A percentile compares a stretch with the other conserved stretches of the same genome.
Conservation (phyloP, 2,113 vertebrate genomes). For the Cepphus grylle region DNA sequence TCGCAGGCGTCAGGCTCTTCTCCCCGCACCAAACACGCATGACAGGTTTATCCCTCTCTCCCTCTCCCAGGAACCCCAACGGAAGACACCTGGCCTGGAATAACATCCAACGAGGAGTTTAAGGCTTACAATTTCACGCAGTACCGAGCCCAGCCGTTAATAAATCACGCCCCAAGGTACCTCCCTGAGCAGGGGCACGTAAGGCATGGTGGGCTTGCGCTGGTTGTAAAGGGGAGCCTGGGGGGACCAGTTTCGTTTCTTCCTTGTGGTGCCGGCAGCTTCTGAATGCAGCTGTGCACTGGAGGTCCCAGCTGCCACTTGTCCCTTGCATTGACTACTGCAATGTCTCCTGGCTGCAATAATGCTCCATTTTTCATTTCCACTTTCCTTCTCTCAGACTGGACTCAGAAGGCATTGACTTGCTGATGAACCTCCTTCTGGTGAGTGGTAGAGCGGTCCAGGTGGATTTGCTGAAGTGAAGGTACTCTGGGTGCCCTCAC, state of each 20-base stretch:
- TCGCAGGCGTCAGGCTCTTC: fast-evolving
- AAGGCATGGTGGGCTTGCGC: background rate
- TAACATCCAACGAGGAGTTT: conserved; percentile 85
- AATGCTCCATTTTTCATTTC: background rate
- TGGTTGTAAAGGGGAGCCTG: background rate
- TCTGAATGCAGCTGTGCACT: background rate
- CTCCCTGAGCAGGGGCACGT: background rate
- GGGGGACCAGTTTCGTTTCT: too few relatives aligned
- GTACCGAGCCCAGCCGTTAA: conserved; percentile 84
- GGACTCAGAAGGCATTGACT: conserved; percentile 89
- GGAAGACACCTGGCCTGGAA: conserved; percentile 90
- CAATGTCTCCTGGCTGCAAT: background rate
- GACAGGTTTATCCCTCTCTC: background rate
- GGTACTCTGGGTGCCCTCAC: background rate
- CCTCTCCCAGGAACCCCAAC: conserved; percentile 83
- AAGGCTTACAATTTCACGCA: conserved; percentile 85
- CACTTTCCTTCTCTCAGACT: conserved; percentile 73
- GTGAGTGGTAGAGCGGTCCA: conserved; percentile 65
- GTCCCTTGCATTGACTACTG: fast-evolving
- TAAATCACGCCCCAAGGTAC: conserved; percentile 93
- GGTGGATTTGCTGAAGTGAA: background rate
- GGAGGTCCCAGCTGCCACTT: background rate
- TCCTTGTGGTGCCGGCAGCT: background rate
- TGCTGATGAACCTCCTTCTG: conserved; percentile 83
- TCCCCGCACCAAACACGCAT: fast-evolving